Conservation (phyloP, 1,140 invertebrate genomes). For the Vanessa tameamea region DNA sequence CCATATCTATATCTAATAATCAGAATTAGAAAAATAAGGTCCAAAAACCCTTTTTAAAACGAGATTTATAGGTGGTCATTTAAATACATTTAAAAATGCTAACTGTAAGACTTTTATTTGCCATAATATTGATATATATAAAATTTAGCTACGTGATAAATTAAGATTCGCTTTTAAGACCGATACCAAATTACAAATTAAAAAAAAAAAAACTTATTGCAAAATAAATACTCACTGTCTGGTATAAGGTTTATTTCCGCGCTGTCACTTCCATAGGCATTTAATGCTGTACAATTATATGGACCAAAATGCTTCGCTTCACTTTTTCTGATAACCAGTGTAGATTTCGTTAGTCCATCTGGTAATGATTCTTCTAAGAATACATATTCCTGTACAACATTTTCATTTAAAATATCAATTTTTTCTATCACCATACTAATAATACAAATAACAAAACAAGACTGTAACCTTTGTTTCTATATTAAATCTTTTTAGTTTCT, state of each 20-base stretch:
- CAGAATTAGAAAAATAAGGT: too few relatives aligned
- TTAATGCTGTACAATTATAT: slow-evolving; percentile 96
- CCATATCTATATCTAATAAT: too few relatives aligned
- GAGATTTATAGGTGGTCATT: too few relatives aligned
- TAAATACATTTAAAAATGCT: too few relatives aligned
- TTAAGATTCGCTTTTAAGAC: not conserved
- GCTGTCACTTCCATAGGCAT: slow-evolving; percentile 93
- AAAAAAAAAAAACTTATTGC: not conserved
- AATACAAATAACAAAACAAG: not conserved
- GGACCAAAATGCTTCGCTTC: slow-evolving; percentile 91
- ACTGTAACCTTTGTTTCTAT: too few relatives aligned
- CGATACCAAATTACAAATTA: not conserved
- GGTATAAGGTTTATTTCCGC: slow-evolving; percentile 91
- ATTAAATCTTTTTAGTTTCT: too few relatives aligned
- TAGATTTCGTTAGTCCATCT: slow-evolving; percentile 86
- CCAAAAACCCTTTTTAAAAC: too few relatives aligned
- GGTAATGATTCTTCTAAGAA: slow-evolving; percentile 84
- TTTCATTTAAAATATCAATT: not conserved
- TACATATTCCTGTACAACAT: slow-evolving; percentile 82
- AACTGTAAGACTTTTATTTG: too few relatives aligned
- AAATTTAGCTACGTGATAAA: too few relatives aligned
- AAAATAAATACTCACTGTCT: slow-evolving; percentile 87
- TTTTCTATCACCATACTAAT: not conserved
- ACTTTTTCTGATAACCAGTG: slow-evolving; percentile 91
- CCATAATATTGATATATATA: too few relatives aligned